Evolutionary conservation across 2,888 invertebrate species (phyloP).

Genomic region (Leptinotarsa peninsularis): DNA sequence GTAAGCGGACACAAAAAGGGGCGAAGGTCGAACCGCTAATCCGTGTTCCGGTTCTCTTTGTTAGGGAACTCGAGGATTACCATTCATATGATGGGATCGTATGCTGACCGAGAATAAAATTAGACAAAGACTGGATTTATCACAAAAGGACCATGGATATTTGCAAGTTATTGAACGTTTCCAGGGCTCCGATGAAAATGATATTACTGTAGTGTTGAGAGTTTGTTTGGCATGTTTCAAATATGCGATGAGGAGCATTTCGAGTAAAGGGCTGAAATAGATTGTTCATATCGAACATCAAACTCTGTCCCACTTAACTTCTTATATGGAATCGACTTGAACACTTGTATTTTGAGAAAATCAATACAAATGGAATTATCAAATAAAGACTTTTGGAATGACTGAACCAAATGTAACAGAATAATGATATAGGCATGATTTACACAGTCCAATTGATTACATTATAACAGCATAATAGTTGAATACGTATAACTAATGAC

Average conservation of each 20-base stretch:
- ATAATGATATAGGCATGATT: too few species aligned
- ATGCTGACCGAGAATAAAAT: constrained; percentile 37
- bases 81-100: constrained; percentile 22
- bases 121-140: constrained; percentile 39
- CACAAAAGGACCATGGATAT: constrained; percentile 22
- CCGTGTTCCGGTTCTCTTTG: constrained; percentile 17
- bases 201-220: not conserved
- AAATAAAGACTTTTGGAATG: too few species aligned
- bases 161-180: constrained; percentile 35
- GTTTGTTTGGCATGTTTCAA: not conserved
- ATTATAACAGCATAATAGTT: too few species aligned
- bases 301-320: too few species aligned
- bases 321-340: too few species aligned
- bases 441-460: too few species aligned
- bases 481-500: too few species aligned
- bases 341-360: too few species aligned
- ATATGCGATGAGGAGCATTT: not conserved
- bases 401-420: too few species aligned
- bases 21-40: constrained; percentile 23
- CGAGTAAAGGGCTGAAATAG: not conserved
- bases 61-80: constrained; percentile 12
- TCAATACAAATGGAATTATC: too few species aligned
- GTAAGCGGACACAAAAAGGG: constrained; percentile 12
- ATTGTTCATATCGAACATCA: not conserved
- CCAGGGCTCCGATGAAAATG: constrained; percentile 7